Conservation (phyloP, 30 jellyfish, hydroid and myxozoan species). For the Hydra vulgaris region DNA sequence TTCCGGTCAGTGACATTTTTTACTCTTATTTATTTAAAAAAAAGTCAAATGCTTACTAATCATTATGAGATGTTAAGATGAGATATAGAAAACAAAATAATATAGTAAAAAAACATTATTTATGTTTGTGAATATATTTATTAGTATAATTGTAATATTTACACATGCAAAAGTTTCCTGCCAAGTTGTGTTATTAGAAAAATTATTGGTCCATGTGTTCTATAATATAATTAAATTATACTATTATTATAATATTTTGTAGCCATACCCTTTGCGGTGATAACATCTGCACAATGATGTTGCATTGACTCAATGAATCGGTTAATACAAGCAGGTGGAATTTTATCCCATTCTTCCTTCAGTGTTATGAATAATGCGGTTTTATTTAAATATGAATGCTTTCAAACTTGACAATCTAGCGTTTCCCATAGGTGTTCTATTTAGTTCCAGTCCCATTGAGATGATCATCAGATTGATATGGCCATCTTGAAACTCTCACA, state of each 20-base stretch:
- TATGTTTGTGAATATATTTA: neutral
- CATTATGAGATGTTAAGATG: neutral
- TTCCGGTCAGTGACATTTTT: neutral
- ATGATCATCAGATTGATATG: neutral
- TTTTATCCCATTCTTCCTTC: neutral
- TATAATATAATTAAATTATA: too few relatives aligned
- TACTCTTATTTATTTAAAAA: neutral
- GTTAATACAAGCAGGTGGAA: neutral
- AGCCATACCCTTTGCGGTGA: neutral
- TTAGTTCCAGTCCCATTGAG: neutral
- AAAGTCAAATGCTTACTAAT: neutral
- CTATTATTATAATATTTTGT: neutral
- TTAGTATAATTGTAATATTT: neutral
- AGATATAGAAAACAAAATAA: neutral
- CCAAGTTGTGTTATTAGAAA: neutral
- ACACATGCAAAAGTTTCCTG: neutral
- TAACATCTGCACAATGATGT: neutral
- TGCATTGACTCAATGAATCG: neutral
- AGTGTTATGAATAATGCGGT: neutral
- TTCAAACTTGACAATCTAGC: neutral
- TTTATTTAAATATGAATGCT: neutral
- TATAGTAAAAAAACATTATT: neutral
- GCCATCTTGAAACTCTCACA: neutral
- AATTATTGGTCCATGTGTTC: neutral
- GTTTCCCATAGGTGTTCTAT: neutral